phyloP scores from a whole-genome alignment of 2,797 vertebrate genomes.

The Enteromius paludinosus region DNA sequence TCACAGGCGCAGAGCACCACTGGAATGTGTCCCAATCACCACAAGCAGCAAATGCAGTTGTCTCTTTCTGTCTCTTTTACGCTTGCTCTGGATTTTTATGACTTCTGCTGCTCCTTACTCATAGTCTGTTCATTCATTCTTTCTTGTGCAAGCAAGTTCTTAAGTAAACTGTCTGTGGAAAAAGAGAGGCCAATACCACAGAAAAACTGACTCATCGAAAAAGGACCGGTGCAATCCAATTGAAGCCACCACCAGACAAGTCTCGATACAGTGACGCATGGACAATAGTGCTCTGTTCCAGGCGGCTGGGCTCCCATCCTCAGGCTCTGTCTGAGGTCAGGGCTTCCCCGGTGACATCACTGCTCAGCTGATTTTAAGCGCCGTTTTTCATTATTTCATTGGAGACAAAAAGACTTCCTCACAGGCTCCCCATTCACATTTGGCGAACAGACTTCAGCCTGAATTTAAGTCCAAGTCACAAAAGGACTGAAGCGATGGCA shows the following conservation, averaged over 20 bases:
- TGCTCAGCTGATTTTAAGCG: conserved; percentile 71
- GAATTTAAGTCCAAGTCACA: conserved; percentile 25
- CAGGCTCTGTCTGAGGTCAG: conserved; percentile 71
- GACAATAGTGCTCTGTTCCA: conserved; percentile 71
- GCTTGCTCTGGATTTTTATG: background rate
- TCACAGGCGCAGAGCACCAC: conserved; percentile 67
- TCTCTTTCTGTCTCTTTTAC: conserved; percentile 1
- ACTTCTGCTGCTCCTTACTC: conserved; percentile 29
- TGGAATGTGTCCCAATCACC: conserved; percentile 59
- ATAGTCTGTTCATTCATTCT: conserved; percentile 41
- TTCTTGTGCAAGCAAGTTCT: background rate
- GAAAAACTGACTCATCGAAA: conserved; percentile 50
- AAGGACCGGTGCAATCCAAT: conserved; percentile 45
- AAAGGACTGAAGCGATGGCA: conserved; percentile 8
- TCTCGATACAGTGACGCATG: conserved; percentile 62
- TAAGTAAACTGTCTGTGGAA: conserved; percentile 25
- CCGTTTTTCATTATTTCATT: conserved; percentile 46
- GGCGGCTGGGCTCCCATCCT: conserved; percentile 60
- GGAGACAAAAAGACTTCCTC: conserved; percentile 33
- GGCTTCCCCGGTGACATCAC: conserved; percentile 78
- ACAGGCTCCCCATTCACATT: conserved; percentile 17
- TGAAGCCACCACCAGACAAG: conserved; percentile 62
- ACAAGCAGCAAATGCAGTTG: conserved; percentile 43
- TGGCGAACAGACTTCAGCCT: conserved; percentile 14
- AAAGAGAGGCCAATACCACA: conserved; percentile 33